Conservation (phyloP, 1,140 invertebrate genomes). For the Drosophila rhopaloa region DNA sequence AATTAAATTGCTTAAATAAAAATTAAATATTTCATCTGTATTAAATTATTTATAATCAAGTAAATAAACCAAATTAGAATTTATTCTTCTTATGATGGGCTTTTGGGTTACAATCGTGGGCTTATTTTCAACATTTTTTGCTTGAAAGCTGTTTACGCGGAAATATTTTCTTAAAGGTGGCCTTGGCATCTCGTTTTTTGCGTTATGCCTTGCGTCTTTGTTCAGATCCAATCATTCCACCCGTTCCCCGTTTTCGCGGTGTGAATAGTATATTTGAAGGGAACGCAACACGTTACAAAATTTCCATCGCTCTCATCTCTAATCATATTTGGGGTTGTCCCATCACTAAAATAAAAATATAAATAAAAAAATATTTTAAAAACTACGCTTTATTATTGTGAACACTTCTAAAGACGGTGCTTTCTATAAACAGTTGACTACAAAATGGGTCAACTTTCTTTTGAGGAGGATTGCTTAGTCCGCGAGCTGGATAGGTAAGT, state of each 20-base stretch:
- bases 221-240: no score
- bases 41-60: background rate
- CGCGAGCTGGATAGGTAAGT: conserved; percentile 42
- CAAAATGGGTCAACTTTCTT: conserved; percentile 21
- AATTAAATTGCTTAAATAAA: background rate
- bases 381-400: conserved; percentile 15
- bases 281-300: background rate
- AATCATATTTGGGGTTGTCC: conserved; percentile 4
- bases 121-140: no score
- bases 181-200: no score
- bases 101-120: no score
- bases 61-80: background rate
- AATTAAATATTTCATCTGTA: background rate
- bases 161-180: no score
- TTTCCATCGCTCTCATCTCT: background rate
- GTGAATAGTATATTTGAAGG: background rate
- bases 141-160: no score
- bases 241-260: background rate
- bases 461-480: conserved; percentile 36
- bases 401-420: background rate
- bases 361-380: conserved; percentile 33
- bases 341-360: conserved; percentile 28
- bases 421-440: background rate
- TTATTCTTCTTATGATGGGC: no score
- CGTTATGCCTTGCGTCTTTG: no score